Conservation (phyloP, 1,140 invertebrate species). For the Batillaria attramentaria region DNA sequence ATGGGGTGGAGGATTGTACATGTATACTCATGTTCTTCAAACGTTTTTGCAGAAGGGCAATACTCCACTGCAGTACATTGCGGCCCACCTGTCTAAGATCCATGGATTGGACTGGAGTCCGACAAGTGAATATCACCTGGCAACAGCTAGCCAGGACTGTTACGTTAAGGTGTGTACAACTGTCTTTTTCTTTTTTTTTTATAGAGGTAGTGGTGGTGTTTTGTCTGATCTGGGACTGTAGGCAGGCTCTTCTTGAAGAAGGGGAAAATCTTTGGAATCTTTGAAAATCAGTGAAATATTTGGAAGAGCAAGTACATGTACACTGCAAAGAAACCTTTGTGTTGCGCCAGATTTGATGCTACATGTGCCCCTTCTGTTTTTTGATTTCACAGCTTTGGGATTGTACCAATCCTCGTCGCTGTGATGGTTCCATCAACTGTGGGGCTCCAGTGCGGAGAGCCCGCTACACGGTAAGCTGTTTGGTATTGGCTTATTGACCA, state of each 20-base stretch:
- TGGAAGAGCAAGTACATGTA: no score
- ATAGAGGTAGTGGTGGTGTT: neutral
- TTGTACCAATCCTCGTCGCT: constrained; percentile 84
- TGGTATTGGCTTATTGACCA: no score
- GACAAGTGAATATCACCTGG: constrained; percentile 85
- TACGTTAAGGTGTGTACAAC: constrained; percentile 80
- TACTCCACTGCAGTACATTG: constrained; percentile 91
- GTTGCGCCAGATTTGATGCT: no score
- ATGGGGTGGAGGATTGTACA: no score
- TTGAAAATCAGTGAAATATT: no score
- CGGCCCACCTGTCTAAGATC: constrained; percentile 93
- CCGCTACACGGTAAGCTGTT: constrained; percentile 84
- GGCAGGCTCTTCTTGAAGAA: no score
- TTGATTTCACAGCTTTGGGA: constrained; percentile 83
- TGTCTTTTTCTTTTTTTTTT: neutral
- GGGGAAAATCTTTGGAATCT: no score
- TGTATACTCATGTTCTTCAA: constrained; percentile 17
- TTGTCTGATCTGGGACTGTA: neutral
- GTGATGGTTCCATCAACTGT: constrained; percentile 87
- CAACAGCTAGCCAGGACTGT: constrained; percentile 94
- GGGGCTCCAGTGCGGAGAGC: constrained; percentile 94
- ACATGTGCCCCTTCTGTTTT: constrained; percentile 10
- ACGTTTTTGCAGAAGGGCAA: constrained; percentile 79
- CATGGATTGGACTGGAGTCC: constrained; percentile 96
- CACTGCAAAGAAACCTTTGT: no score